Percentiles rank a stretch among this genome's conserved stretches.
These are phyloP conservation scores for Osmerus eperlanus DNA, from an alignment of 2,113 vertebrate species.

Conservation along the genomic window DNA sequence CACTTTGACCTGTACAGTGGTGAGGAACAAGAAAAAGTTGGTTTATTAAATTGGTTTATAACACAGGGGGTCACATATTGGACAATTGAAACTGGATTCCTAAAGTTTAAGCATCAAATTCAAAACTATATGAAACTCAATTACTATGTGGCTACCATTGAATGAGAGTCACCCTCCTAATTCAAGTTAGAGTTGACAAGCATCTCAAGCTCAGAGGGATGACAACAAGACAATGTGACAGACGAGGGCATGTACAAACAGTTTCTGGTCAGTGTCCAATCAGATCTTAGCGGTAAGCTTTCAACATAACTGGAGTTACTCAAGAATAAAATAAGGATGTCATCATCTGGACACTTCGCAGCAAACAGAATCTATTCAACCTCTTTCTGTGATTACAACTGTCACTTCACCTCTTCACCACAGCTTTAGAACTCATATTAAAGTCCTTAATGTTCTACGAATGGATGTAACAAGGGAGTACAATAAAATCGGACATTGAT, in stretches of 20 bases:
- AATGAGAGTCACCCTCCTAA: no score
- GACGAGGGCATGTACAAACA: background rate
- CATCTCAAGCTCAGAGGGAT: no score
- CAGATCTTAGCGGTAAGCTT: constrained; percentile 69
- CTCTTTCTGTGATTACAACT: background rate
- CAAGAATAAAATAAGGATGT: constrained; percentile 30
- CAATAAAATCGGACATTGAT: no score
- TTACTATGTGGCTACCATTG: no score
- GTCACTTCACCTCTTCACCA: background rate
- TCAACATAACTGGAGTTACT: constrained; percentile 61
- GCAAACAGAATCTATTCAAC: background rate
- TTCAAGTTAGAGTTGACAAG: no score
- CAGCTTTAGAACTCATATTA: background rate
- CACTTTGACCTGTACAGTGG: constrained; percentile 86
- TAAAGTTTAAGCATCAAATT: no score
- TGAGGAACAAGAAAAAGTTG: background rate
- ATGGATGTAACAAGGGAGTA: no score
- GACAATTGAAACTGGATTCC: no score
- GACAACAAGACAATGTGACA: background rate
- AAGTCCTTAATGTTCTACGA: background rate
- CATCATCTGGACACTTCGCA: constrained; percentile 56
- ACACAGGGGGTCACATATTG: no score
- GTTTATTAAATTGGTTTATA: no score
- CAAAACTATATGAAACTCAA: no score
- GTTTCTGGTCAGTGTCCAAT: constrained; percentile 38